A percentile compares a stretch with the other conserved stretches of the same genome.
phyloP scores from a whole-genome alignment of 2,797 vertebrate genomes.

The Eulemur coronatus region DNA sequence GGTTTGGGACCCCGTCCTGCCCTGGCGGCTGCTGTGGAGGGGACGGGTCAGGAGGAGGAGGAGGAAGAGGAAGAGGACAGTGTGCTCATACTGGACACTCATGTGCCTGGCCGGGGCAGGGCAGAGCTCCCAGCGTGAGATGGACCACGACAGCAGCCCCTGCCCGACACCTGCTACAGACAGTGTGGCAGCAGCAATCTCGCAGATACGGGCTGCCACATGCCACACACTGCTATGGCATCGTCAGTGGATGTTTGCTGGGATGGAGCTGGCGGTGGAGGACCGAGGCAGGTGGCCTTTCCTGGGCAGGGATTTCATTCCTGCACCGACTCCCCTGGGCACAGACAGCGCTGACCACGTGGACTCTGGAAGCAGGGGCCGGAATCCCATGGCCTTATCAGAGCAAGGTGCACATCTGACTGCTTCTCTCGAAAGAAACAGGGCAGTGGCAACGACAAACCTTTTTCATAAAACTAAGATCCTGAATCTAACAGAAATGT shows the following conservation, averaged over 20 bases:
- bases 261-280: rapidly evolving
- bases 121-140: neutral
- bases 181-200: neutral
- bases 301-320: neutral
- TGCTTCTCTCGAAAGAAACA: neutral
- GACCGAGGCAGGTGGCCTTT: neutral
- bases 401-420: neutral
- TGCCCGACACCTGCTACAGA: neutral
- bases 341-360: neutral
- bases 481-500: neutral
- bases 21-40: rapidly evolving
- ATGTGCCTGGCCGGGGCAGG: neutral
- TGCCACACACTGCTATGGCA: neutral
- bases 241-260: neutral
- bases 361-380: neutral
- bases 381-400: neutral
- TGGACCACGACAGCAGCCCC: too few relatives aligned
- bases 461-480: neutral
- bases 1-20: neutral
- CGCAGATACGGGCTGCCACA: neutral
- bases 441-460: neutral
- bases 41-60: neutral
- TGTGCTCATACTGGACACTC: rapidly evolving
- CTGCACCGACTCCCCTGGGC: neutral
- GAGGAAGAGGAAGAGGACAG: neutral